A percentile compares a stretch with the other conserved stretches of the same genome.
phyloP scores from a whole-genome alignment of 2,888 invertebrate species.

The Drosophila incognita region DNA sequence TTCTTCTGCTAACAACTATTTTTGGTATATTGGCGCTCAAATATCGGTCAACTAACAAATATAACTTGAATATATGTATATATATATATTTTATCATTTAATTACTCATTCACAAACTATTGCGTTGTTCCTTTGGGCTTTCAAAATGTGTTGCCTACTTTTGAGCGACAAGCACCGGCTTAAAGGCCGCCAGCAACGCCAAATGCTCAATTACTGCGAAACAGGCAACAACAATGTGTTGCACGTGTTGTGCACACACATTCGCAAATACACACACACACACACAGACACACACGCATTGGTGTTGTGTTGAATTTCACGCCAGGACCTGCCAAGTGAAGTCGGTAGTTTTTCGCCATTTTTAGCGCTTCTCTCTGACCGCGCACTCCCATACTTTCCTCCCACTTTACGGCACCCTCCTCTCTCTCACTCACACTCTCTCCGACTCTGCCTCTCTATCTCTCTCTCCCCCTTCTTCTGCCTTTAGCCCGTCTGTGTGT shows the following conservation, averaged over 20 bases:
- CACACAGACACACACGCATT: slow-evolving; percentile 28
- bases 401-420: not conserved
- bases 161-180: slow-evolving; percentile 54
- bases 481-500: slow-evolving; percentile 23
- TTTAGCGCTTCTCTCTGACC: slow-evolving; percentile 64
- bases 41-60: not conserved
- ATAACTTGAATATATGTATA: not conserved
- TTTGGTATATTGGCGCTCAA: not conserved
- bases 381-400: not conserved
- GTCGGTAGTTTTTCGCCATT: slow-evolving; percentile 78
- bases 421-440: slow-evolving; percentile 1
- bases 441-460: not conserved
- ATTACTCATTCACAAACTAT: not conserved
- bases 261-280: slow-evolving; percentile 23
- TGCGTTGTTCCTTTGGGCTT: not conserved
- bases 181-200: slow-evolving; percentile 54
- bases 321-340: slow-evolving; percentile 78
- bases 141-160: slow-evolving; percentile 70
- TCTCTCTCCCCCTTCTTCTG: not conserved
- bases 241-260: slow-evolving; percentile 31
- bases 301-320: slow-evolving; percentile 80
- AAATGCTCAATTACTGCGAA: slow-evolving; percentile 78
- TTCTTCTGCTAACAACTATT: not conserved
- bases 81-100: not conserved
- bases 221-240: slow-evolving; percentile 42